Evolutionary conservation across 2,797 vertebrate species (phyloP).

Genomic region (Ammospiza maritima): DNA sequence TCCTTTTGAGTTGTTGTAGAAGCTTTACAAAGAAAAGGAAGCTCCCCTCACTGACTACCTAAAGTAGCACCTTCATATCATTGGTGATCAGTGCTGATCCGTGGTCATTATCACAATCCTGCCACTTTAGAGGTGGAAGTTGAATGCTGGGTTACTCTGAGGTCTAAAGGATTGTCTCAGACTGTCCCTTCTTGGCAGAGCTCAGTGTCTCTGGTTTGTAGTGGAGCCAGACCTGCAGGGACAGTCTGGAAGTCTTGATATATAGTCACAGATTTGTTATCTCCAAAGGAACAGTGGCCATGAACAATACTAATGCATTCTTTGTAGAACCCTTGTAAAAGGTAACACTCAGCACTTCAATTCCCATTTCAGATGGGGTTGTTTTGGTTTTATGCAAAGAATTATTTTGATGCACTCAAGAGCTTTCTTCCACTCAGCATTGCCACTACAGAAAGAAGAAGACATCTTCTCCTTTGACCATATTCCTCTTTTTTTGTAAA

Average conservation of each 20-base stretch:
- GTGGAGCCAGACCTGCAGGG: background rate
- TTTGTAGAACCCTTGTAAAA: background rate
- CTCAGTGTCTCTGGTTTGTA: background rate
- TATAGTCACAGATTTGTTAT: background rate
- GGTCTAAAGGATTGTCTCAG: background rate
- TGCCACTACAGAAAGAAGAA: background rate
- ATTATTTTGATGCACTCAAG: background rate
- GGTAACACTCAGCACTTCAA: background rate
- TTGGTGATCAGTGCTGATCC: background rate
- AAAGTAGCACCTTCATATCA: background rate
- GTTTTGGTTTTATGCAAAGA: background rate
- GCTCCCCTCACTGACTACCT: background rate
- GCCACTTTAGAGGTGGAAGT: background rate
- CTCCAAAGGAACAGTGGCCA: background rate
- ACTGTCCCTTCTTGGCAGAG: background rate
- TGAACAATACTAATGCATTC: background rate
- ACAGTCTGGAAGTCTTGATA: background rate
- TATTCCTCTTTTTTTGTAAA: background rate
- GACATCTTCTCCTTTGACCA: background rate
- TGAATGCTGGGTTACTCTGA: background rate
- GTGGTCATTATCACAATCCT: background rate
- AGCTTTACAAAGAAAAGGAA: background rate
- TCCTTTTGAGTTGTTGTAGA: background rate
- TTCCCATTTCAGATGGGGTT: background rate
- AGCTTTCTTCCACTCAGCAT: background rate